Evolutionary conservation across 2,797 vertebrate species (phyloP).

Genomic region (Pseudopleuronectes americanus): DNA sequence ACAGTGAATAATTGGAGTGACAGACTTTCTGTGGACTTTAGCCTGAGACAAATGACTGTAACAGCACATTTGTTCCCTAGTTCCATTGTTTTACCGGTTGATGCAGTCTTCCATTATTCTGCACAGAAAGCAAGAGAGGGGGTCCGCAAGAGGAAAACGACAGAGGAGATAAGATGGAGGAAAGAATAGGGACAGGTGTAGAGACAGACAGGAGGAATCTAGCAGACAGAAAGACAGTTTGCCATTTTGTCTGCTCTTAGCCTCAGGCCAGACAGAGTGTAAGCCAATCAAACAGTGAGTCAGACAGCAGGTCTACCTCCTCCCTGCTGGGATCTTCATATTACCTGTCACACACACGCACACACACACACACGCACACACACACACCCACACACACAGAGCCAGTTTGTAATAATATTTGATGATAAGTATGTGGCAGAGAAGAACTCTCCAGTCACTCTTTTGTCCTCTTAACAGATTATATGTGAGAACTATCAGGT

Average conservation of each 20-base stretch:
- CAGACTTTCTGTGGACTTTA: background rate
- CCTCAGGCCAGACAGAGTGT: conserved; percentile 48
- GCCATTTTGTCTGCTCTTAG: conserved; percentile 45
- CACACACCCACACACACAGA: conserved; percentile 9
- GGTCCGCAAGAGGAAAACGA: background rate
- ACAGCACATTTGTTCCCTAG: background rate
- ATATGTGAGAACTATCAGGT: background rate
- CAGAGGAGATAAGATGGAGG: conserved; percentile 2
- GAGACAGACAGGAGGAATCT: conserved; percentile 19
- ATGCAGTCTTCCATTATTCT: no score
- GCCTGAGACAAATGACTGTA: background rate
- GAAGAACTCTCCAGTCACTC: no score
- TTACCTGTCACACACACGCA: conserved; percentile 25
- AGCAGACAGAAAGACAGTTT: conserved; percentile 40
- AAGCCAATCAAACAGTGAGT: conserved; percentile 65
- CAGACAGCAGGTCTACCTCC: conserved; percentile 48
- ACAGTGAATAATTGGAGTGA: background rate
- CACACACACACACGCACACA: conserved; percentile 19
- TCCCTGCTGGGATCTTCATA: conserved; percentile 45
- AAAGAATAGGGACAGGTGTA: background rate
- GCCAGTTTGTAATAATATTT: conserved; percentile 8
- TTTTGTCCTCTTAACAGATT: no score
- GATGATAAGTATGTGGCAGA: background rate
- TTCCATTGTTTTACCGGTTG: conserved; percentile 4
- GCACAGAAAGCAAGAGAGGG: background rate